A percentile compares a stretch with the other conserved stretches of the same genome.
Conservation (phyloP, 2,113 vertebrate genomes). For the Caranx ignobilis region DNA sequence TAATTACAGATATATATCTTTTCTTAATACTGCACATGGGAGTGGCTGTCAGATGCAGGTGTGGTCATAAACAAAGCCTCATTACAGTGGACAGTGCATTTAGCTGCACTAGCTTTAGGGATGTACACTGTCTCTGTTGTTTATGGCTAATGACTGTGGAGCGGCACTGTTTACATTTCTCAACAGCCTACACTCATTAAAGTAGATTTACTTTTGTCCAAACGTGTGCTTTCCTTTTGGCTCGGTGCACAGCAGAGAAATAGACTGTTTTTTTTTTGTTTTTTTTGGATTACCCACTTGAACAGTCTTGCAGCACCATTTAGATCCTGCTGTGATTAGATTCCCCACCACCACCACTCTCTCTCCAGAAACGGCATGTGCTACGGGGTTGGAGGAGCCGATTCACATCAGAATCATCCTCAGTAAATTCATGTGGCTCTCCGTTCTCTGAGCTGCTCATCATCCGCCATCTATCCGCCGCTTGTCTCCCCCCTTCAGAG, state of each 20-base stretch:
- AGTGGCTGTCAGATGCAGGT: not conserved
- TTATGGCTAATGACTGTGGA: constrained; percentile 24
- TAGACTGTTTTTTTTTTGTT: not conserved
- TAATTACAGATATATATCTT: not conserved
- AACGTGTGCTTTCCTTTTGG: constrained; percentile 23
- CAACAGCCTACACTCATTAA: constrained; percentile 34
- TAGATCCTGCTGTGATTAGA: constrained; percentile 25
- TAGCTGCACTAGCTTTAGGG: not conserved
- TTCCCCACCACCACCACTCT: no score
- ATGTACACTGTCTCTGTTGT: constrained; percentile 10
- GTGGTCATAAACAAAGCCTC: not conserved
- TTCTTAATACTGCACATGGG: no score
- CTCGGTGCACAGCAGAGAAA: not conserved
- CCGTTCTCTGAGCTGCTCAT: constrained; percentile 5
- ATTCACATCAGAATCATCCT: constrained; percentile 15
- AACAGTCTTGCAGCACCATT: constrained; percentile 29
- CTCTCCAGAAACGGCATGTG: not conserved
- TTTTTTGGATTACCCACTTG: not conserved
- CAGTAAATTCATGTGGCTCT: constrained; percentile 24
- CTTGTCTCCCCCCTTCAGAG: constrained; percentile 9
- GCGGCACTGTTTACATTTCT: constrained; percentile 41
- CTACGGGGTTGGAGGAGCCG: constrained; percentile 10
- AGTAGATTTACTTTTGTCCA: constrained; percentile 37
- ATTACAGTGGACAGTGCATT: not conserved
- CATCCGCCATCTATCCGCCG: not conserved